Conservation (phyloP, 2,888 invertebrate genomes). For the Vesta saturnalis region DNA sequence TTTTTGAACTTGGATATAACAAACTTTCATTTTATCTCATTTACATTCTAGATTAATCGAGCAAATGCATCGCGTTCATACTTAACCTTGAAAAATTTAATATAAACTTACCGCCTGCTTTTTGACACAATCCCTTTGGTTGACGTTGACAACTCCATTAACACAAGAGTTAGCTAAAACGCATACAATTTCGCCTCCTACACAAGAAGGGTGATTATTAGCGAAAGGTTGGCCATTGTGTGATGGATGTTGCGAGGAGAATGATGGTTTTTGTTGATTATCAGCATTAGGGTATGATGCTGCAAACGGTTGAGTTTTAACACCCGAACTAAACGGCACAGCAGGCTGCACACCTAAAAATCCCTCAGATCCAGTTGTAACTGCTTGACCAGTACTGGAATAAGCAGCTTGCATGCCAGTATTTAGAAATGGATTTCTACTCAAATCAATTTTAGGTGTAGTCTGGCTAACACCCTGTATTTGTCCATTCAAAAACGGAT, state of each 20-base stretch:
- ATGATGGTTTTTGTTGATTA: neutral
- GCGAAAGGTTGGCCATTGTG: neutral
- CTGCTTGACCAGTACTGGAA: constrained; percentile 53
- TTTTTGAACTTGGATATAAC: neutral
- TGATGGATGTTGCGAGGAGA: neutral
- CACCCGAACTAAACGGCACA: constrained; percentile 44
- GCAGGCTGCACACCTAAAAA: constrained; percentile 59
- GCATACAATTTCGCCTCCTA: constrained; percentile 69
- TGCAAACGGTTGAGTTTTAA: constrained; percentile 30
- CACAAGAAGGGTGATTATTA: constrained; percentile 58
- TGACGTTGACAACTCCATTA: constrained; percentile 68
- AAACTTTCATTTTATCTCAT: neutral
- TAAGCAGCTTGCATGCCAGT: constrained; percentile 40
- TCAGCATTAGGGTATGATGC: constrained; percentile 9
- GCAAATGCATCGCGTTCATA: neutral
- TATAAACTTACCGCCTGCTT: constrained; percentile 66
- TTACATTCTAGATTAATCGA: neutral
- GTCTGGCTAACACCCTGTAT: constrained; percentile 38
- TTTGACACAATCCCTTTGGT: constrained; percentile 64
- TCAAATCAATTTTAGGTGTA: constrained; percentile 44
- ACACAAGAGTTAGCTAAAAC: constrained; percentile 69
- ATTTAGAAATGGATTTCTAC: constrained; percentile 53
- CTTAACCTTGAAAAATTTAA: no score
- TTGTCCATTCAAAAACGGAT: constrained; percentile 56
- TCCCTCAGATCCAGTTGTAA: constrained; percentile 51